Conservation (phyloP, 92 coral and sea anemone species). For the Nematostella vectensis region DNA sequence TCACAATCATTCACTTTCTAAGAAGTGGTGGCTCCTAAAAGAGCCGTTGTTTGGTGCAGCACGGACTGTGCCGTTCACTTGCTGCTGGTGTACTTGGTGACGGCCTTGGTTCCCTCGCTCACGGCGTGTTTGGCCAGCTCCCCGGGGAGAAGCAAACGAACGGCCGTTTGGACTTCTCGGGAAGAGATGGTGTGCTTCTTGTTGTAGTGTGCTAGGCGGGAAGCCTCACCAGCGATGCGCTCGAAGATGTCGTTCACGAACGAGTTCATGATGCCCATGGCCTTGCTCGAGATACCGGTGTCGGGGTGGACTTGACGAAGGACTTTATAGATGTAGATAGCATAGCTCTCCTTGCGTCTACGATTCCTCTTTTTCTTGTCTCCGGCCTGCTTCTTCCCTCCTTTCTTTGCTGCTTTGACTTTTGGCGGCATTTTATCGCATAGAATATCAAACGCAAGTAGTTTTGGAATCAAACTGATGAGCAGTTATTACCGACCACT, state of each 20-base stretch:
- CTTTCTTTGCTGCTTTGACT: conserved; percentile 17
- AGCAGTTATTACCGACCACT: too few relatives aligned
- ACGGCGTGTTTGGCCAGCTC: conserved; percentile 49
- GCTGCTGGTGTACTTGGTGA: background rate
- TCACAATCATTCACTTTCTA: too few relatives aligned
- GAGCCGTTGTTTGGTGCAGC: conserved; percentile 45
- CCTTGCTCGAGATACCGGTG: conserved; percentile 65
- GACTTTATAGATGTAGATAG: conserved; percentile 4
- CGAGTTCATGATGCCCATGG: conserved; percentile 64
- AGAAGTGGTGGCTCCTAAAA: conserved; percentile 52
- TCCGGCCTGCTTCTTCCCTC: conserved; percentile 12
- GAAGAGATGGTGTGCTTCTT: conserved; percentile 46
- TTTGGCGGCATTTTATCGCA: conserved; percentile 16
- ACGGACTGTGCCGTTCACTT: background rate
- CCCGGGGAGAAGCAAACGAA: conserved; percentile 58
- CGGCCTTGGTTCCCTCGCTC: conserved; percentile 1
- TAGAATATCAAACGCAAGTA: too few relatives aligned
- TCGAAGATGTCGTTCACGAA: conserved; percentile 65
- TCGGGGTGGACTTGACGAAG: conserved; percentile 47
- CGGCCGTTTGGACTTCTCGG: conserved; percentile 47
- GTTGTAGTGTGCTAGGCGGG: conserved; percentile 34
- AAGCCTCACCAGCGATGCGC: conserved; percentile 35
- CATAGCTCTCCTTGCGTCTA: conserved; percentile 25
- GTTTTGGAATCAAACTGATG: too few relatives aligned
- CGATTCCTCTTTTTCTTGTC: conserved; percentile 16